phyloP scores from a whole-genome alignment of 2,888 invertebrate species.

The Calephelis perditalis region DNA sequence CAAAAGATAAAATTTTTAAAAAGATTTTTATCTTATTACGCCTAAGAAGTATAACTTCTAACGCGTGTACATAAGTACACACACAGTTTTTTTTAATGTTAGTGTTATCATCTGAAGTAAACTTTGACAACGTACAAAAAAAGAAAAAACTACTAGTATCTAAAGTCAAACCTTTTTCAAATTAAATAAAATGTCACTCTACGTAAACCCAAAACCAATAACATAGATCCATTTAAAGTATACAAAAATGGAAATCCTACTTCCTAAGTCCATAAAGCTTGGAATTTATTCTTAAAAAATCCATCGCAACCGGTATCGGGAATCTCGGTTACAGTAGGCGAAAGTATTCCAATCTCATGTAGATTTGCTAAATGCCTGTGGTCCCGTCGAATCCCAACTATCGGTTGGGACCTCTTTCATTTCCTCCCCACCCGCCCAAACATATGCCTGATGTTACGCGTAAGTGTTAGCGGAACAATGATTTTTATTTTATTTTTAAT shows the following conservation, averaged over 20 bases:
- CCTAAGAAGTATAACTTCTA: no score
- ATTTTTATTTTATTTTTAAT: no score
- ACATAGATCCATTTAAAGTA: constrained; percentile 7
- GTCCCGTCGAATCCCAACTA: constrained; percentile 38
- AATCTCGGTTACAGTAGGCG: constrained; percentile 20
- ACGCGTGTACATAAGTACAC: no score
- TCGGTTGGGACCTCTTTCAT: constrained; percentile 49
- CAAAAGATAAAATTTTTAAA: no score
- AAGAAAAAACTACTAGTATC: no score
- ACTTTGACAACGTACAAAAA: no score
- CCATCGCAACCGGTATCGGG: constrained; percentile 11
- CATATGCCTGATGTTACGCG: constrained; percentile 46
- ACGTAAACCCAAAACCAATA: constrained; percentile 10
- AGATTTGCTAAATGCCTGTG: constrained; percentile 58
- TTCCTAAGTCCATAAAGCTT: constrained; percentile 10
- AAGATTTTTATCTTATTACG: no score
- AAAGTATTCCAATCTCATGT: constrained; percentile 58
- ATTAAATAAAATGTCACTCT: constrained; percentile 4
- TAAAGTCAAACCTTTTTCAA: not conserved
- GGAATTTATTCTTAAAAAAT: constrained; percentile 10
- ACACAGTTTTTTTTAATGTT: no score
- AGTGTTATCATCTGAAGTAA: no score
- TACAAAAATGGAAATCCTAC: constrained; percentile 10
- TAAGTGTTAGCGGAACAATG: constrained; percentile 34
- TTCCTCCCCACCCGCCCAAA: constrained; percentile 61